Evolutionary conservation across 2,888 invertebrate genomes (phyloP), one percentile per base, ranked within the genome.

Genomic region (Allophyes oxyacanthae): DNA sequence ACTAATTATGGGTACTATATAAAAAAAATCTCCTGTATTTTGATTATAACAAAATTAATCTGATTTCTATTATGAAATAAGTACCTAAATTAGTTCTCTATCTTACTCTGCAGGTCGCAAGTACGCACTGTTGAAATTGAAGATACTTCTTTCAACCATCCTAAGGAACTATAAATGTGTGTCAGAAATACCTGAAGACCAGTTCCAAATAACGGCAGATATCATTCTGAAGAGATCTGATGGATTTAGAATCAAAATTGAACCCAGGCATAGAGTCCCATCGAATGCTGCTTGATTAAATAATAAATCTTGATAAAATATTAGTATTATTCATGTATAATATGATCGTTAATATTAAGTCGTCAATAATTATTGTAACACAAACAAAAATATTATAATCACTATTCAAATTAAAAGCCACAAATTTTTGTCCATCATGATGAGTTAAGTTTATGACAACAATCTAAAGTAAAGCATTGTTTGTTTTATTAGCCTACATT

Each of bases 121-220:
- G 88, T 97, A 97, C 83, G 97, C 97, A 10, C 95, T 97, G 94
- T 83, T 97, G 44, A 97, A 97, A 82, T 87, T 97, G 62, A 97
- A 97, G 87, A 95, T 97, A 13, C 90, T 97, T 1, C 93, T 97
- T 0, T 95, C 97, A 0, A 97, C 96, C 4, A 95, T 97, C 40
- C 83, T 97, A 69, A 95, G 97, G 40, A 96, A 96, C 82, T 97
- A 95, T 87, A 95, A 94, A 54, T 88, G 96, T 11, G 89, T 92
- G 11, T 96, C 96, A 0, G 95, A 95, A 61, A 81, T 96, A 20
- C 94, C 95, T 32, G 96, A 96, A 79, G 86, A 95, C 13, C 95
- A 97, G 68, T 97, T 95, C 83, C 94, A 95, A 72, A 90, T 97
- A 1, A 96, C 96, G 81, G 96, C 94, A 32, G 97, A 97, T 78